A percentile compares a stretch with the other conserved stretches of the same genome.
phyloP scores from a whole-genome alignment of 2,113 vertebrate genomes.

The Jacana jacana region DNA sequence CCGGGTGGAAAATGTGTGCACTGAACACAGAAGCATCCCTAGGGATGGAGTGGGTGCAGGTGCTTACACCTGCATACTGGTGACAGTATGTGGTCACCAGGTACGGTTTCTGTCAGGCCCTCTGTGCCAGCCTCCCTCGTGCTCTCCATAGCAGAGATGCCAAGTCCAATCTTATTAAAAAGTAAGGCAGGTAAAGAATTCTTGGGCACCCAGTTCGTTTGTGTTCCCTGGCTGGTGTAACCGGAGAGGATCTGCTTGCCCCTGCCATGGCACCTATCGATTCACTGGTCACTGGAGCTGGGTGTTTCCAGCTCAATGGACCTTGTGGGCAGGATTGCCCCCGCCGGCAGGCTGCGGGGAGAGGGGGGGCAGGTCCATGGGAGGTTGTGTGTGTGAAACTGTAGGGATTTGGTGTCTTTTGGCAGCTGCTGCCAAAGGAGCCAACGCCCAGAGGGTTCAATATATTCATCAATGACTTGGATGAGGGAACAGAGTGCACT shows the following conservation, averaged over 20 bases:
- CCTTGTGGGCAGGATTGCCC: too few relatives aligned
- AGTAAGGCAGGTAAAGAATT: neutral
- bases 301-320: neutral
- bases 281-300: neutral
- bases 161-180: neutral
- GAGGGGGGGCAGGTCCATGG: neutral
- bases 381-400: neutral
- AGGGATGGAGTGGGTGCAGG: too few relatives aligned
- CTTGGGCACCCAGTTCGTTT: neutral
- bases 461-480: too few relatives aligned
- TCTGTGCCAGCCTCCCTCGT: neutral
- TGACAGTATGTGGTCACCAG: too few relatives aligned
- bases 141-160: neutral
- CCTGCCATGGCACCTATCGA: neutral
- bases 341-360: accelerated
- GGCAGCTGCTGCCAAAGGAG: neutral
- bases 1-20: neutral
- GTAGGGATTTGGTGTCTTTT: neutral
- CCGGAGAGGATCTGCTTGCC: neutral
- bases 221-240: neutral
- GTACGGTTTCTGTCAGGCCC: neutral
- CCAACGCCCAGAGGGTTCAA: too few relatives aligned
- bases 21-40: neutral
- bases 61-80: too few relatives aligned
- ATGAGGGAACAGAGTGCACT: too few relatives aligned